A percentile compares a stretch with the other conserved stretches of the same genome.
These are phyloP conservation scores for Tetranychus truncatus DNA, from an alignment of 2,888 invertebrate genomes.

Conservation along the genomic window DNA sequence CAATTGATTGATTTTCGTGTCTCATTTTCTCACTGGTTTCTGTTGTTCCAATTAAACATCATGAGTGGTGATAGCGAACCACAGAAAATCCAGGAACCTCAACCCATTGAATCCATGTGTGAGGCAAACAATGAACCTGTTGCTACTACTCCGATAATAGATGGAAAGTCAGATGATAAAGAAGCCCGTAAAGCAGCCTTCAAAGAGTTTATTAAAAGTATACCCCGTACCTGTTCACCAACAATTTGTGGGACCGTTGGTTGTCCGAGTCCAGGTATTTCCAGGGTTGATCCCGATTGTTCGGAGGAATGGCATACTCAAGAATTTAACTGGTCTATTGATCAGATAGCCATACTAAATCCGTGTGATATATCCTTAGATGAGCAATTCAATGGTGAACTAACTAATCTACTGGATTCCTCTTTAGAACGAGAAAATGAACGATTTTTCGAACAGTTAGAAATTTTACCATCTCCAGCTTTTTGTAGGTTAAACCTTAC, in stretches of 20 bases:
- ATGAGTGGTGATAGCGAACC: too few relatives aligned
- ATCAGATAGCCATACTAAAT: constrained; percentile 18
- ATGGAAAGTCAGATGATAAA: too few relatives aligned
- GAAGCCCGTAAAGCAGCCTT: background rate
- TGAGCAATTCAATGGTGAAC: constrained; percentile 13
- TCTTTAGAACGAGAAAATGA: constrained; percentile 17
- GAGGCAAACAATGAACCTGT: too few relatives aligned
- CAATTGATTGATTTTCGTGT: too few relatives aligned
- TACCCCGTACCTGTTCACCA: constrained; percentile 7
- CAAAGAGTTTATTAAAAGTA: background rate
- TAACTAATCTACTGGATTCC: background rate
- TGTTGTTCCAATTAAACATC: too few relatives aligned
- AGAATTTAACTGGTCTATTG: constrained; percentile 19
- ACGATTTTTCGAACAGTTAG: constrained; percentile 11
- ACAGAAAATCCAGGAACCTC: too few relatives aligned
- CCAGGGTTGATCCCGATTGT: background rate
- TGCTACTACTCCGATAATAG: too few relatives aligned
- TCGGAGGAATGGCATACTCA: background rate
- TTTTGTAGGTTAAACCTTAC: background rate
- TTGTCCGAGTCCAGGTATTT: background rate
- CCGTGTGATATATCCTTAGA: constrained; percentile 16
- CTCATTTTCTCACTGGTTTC: too few relatives aligned
- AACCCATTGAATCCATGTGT: too few relatives aligned
- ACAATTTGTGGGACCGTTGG: constrained; percentile 4
- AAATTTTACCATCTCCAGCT: constrained; percentile 16